Base-by-base conservation (phyloP, 2,888 invertebrate species). In the Aspidiotus rigidus region DNA sequence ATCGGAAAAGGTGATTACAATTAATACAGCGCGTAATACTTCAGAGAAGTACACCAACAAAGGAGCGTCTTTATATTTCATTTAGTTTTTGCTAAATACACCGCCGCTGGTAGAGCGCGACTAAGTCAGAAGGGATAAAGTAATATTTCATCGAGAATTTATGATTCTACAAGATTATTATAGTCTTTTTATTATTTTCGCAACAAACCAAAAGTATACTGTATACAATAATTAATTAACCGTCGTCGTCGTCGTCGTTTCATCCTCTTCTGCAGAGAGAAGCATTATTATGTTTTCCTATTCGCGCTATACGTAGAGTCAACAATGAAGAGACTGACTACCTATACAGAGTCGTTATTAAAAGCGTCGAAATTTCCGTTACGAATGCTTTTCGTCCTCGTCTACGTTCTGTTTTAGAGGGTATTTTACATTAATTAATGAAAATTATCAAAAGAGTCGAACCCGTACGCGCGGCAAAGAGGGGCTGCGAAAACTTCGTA, bases 131-230 rank as follows among this genome's bases (percentile, higher is more conserved):
- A 49, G 49, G n/a, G 10, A 49, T n/a, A 49, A 11, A 49, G 49
- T 49, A 49, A 49, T 49, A 49, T 49, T 49, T 49, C 49, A 49
- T 49, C 49, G n/a, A 49, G 11, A n/a, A 49, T 49, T 49, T 49
- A 49, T 49, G 49, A 49, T 49, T 49, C 49, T 11, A n/a, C 49
- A 49, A 49, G 49, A 49, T 49, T 49, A 49, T 49, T 49, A 49
- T 13, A 49, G 49, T 49, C 11, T 49, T 49, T 49, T 49, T 49
- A 49, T 49, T 49, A 49, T 49, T 49, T 49, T n/a, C 11, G n/a
- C 6, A 49, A 49, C 49, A n/a, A 49, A n/a, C 49, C 11, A 49
- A 49, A 49, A 11, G 49, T 49, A 28, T 28, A 28, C 28, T 28
- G 28, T 28, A 28, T 28, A 28, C 28, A 28, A 28, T 28, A 49